Base-by-base conservation (phyloP, 2,113 vertebrate species). In the Rhineura floridana region DNA sequence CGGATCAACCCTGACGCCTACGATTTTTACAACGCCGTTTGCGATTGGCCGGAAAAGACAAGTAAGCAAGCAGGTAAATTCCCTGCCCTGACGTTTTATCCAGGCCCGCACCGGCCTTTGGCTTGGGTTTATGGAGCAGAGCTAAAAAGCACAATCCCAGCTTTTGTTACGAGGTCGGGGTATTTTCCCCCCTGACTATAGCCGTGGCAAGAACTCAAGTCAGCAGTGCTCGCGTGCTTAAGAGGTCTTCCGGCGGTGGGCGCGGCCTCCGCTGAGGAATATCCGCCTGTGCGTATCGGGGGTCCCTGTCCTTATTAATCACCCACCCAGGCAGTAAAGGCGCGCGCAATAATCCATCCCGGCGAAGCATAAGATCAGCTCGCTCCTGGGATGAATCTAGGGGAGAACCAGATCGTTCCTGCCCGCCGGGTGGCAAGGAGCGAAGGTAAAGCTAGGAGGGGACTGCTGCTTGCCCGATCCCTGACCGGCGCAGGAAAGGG, bases 361-460 rank as follows among this genome's bases (percentile, higher is more conserved):
- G 50, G 17, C n/a, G n/a, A 19, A 19, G 30, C 8, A 33, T 1
- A 4, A 44, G 8, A 76, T 75, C 84, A 25, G 3, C 19, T n/a
- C 84, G 25, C 70, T 0, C 50, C 25, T 6, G 13, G 48, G 83
- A 0, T 28, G n/a, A 36, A 4, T 0, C 15, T 4, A 2, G 5
- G 11, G 23, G 12, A 52, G 10, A 79, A n/a, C 77, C 69, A 48
- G 39, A 50, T 76, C 62, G 73, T 8, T 55, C 36, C 4, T 25
- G 11, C n/a, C 2, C 1, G 9, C 12, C 21, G 1, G 76, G 42
- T 81, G 25, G 33, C 0, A 63, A 46, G 55, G 15, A 23, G 2
- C 52, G 5, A 10, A 9, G 6, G 1, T 4, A 6, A 4, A 1
- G 15, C 4, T 55, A 59, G 17, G 17, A 1, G 3, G 33, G n/a